Conservation (phyloP, 2,888 invertebrate species). For the Apamea anceps region DNA sequence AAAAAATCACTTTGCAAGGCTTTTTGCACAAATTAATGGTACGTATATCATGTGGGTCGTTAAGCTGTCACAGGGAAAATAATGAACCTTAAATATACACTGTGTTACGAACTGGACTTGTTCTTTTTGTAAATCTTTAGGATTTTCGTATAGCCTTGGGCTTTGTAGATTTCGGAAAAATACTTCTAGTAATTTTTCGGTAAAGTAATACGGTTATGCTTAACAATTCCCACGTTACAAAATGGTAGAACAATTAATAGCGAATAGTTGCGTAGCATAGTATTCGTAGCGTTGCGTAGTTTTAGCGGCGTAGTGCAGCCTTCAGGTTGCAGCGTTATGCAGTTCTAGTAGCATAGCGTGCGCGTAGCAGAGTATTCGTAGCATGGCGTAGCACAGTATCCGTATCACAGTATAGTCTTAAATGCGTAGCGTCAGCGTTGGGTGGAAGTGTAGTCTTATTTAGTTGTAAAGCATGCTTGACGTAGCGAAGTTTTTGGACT, state of each 20-base stretch:
- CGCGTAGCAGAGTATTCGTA: neutral
- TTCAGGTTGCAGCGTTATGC: too few species aligned
- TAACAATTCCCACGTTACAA: neutral
- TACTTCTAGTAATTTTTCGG: neutral
- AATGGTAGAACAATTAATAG: too few species aligned
- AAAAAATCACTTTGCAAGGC: slow-evolving; percentile 50
- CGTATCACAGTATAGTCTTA: neutral
- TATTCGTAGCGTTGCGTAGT: neutral
- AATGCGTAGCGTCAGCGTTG: too few species aligned
- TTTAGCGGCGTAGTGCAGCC: neutral
- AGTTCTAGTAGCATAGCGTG: neutral
- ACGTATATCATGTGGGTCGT: slow-evolving; percentile 71
- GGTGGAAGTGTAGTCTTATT: neutral
- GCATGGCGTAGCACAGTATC: neutral
- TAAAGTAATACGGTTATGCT: neutral
- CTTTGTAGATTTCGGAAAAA: neutral
- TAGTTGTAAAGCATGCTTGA: too few species aligned
- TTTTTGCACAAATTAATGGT: slow-evolving; percentile 68
- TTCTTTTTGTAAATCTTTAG: slow-evolving; percentile 41
- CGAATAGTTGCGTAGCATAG: neutral
- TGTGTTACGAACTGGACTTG: slow-evolving; percentile 41
- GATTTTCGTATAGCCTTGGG: slow-evolving; percentile 10
- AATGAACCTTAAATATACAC: slow-evolving; percentile 64
- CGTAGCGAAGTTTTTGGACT: neutral
- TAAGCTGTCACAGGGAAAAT: slow-evolving; percentile 67